These are phyloP conservation scores for Brachyrhaphis roseni DNA, from an alignment of 2,797 vertebrate genomes.

Conservation along the genomic window DNA sequence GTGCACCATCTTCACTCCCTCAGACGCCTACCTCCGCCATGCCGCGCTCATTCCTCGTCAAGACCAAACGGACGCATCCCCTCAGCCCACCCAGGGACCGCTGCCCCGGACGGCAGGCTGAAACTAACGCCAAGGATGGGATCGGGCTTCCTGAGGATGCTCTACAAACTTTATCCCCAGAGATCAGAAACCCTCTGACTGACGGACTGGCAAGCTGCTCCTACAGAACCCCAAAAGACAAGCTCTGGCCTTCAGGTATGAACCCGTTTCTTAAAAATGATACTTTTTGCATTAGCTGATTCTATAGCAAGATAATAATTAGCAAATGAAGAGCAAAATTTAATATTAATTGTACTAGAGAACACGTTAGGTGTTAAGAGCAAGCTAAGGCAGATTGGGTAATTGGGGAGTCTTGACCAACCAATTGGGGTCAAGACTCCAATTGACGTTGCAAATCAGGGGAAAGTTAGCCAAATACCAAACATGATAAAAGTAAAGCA, in stretches of 20 bases:
- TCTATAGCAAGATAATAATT: neutral
- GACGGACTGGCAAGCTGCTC: slow-evolving; percentile 11
- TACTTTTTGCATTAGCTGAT: neutral
- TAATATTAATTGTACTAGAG: neutral
- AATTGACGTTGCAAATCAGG: neutral
- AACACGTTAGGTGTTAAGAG: neutral
- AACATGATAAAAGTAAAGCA: neutral
- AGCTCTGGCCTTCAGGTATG: slow-evolving; percentile 65
- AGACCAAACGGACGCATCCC: slow-evolving; percentile 65
- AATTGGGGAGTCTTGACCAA: too few relatives aligned
- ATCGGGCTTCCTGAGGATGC: slow-evolving; percentile 8
- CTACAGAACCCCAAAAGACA: neutral
- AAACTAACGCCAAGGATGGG: neutral
- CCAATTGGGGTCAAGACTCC: neutral
- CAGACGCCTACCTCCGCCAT: slow-evolving; percentile 47
- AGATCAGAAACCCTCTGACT: slow-evolving; percentile 18
- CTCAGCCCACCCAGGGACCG: slow-evolving; percentile 22
- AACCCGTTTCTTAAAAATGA: neutral
- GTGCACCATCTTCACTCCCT: slow-evolving; percentile 9
- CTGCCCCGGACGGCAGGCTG: slow-evolving; percentile 3
- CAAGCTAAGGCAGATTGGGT: neutral
- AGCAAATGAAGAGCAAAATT: neutral
- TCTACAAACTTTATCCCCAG: slow-evolving; percentile 17
- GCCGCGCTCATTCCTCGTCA: slow-evolving; percentile 84
- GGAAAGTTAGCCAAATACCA: neutral